Evolutionary conservation across 2,888 invertebrate species (phyloP).

Genomic region (Nasonia oneida): DNA sequence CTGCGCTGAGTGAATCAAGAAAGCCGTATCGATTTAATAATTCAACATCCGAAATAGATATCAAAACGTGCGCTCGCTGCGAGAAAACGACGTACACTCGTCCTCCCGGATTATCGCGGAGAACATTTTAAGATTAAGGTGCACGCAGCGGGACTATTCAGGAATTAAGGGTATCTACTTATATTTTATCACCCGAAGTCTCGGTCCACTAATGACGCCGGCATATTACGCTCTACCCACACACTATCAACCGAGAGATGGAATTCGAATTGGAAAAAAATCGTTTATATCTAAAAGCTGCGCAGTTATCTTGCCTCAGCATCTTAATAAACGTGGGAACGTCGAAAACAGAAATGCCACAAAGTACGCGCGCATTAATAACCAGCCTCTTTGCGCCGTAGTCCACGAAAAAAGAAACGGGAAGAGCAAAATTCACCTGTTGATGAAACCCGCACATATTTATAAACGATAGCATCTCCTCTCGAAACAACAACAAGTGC

Average conservation of each 20-base stretch:
- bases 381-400: slow-evolving; percentile 5
- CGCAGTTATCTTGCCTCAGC: not conserved
- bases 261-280: not conserved
- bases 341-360: not conserved
- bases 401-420: not conserved
- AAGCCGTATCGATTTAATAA: not conserved
- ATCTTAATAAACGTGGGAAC: slow-evolving; percentile 49
- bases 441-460: slow-evolving; percentile 27
- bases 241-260: not conserved
- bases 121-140: slow-evolving; percentile 11
- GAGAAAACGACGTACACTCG: not conserved
- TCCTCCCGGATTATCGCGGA: not conserved
- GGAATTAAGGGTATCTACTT: slow-evolving; percentile 20
- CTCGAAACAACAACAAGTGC: not conserved
- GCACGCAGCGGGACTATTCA: not conserved
- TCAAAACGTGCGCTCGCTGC: not conserved
- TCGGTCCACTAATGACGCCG: not conserved
- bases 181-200: not conserved
- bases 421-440: not conserved
- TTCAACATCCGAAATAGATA: not conserved
- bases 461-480: not conserved
- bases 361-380: not conserved
- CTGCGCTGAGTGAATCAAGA: not conserved
- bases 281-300: not conserved
- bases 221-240: not conserved